Conservation (phyloP, 2,113 vertebrate genomes). For the Atherinomorus stipes region DNA sequence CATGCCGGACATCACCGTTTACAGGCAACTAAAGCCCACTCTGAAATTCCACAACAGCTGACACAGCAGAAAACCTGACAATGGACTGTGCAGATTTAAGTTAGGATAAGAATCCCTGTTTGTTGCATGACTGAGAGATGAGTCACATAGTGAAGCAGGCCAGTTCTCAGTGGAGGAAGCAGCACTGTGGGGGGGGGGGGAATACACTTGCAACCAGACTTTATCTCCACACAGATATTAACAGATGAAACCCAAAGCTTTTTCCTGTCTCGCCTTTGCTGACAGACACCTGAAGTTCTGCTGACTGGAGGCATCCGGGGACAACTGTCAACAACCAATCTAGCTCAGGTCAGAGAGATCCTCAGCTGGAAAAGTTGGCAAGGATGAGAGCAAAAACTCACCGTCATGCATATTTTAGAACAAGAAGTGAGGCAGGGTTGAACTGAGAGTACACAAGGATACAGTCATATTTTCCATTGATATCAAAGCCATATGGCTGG, state of each 20-base stretch:
- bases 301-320: constrained; percentile 69
- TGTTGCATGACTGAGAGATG: constrained; percentile 64
- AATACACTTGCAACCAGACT: constrained; percentile 61
- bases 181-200: constrained; percentile 57
- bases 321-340: constrained; percentile 58
- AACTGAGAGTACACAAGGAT: constrained; percentile 59
- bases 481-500: constrained; percentile 84
- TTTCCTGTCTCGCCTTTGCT: constrained; percentile 66
- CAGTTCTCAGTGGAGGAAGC: constrained; percentile 68
- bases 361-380: constrained; percentile 65
- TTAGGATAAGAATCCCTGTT: constrained; percentile 57
- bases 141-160: constrained; percentile 64
- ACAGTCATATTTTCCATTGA: constrained; percentile 84
- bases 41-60: constrained; percentile 47
- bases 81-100: constrained; percentile 46
- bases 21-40: constrained; percentile 6
- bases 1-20: background rate
- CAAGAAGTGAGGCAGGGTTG: constrained; percentile 56
- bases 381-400: constrained; percentile 50
- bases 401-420: constrained; percentile 64
- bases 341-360: constrained; percentile 57
- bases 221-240: constrained; percentile 69
- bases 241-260: constrained; percentile 54
- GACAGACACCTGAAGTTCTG: constrained; percentile 70
- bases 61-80: constrained; percentile 62